Conservation (phyloP, 2,113 vertebrate genomes). For the Ardeotis arabs region DNA sequence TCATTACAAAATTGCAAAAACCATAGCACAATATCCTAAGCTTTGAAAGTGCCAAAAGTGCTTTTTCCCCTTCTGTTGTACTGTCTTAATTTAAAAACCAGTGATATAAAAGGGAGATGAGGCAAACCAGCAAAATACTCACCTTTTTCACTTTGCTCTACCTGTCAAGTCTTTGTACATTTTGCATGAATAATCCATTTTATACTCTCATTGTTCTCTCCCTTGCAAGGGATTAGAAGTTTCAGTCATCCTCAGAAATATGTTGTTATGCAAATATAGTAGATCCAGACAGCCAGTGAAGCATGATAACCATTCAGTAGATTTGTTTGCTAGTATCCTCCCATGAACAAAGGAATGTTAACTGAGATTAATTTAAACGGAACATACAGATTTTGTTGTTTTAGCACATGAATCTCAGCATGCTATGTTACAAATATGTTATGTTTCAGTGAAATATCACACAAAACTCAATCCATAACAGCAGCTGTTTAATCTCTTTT, state of each 20-base stretch:
- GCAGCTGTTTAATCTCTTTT: neutral
- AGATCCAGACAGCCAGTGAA: neutral
- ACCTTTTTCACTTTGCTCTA: neutral
- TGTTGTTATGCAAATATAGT: neutral
- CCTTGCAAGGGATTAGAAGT: neutral
- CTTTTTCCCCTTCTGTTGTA: neutral
- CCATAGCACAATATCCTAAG: neutral
- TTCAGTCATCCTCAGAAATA: neutral
- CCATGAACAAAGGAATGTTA: neutral
- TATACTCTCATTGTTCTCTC: neutral
- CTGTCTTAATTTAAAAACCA: neutral
- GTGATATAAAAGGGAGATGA: neutral
- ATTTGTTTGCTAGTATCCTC: neutral
- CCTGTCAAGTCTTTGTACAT: neutral
- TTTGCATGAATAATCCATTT: neutral
- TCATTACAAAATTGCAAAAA: neutral
- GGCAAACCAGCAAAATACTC: neutral
- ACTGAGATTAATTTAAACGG: neutral
- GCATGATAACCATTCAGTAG: neutral
- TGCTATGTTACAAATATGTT: neutral
- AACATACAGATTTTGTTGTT: neutral
- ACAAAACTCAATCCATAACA: neutral
- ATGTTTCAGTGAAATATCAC: neutral
- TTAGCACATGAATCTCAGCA: neutral
- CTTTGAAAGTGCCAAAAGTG: neutral